phyloP scores from a whole-genome alignment of 92 coral and sea anemone species.

The Phymanthus crucifer region DNA sequence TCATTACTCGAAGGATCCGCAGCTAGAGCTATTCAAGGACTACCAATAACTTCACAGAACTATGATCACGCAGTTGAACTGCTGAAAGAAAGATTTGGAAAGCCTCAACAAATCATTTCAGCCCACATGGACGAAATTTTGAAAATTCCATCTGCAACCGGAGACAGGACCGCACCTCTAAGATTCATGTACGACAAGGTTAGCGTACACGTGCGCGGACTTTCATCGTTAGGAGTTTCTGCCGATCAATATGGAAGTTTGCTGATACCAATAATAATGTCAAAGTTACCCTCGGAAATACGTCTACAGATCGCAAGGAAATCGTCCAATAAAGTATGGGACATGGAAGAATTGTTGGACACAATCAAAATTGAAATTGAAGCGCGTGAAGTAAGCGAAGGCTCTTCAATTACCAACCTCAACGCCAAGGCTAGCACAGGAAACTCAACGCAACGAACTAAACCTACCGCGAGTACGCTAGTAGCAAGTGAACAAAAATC shows the following conservation, averaged over 20 bases:
- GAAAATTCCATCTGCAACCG: slow-evolving; percentile 28
- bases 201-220: slow-evolving; percentile 49
- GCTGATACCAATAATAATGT: slow-evolving; percentile 38
- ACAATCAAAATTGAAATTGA: slow-evolving; percentile 43
- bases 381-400: slow-evolving; percentile 55
- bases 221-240: slow-evolving; percentile 35
- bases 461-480: slow-evolving; percentile 46
- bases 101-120: slow-evolving; percentile 42
- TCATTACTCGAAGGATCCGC: slow-evolving; percentile 47
- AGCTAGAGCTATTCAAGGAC: slow-evolving; percentile 39
- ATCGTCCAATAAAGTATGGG: slow-evolving; percentile 38
- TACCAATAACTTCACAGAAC: slow-evolving; percentile 16
- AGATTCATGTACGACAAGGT: slow-evolving; percentile 38
- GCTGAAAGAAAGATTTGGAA: slow-evolving; percentile 46
- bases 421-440: not conserved
- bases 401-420: not conserved
- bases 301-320: slow-evolving; percentile 45
- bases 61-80: slow-evolving; percentile 39
- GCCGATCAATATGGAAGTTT: slow-evolving; percentile 52
- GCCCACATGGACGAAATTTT: slow-evolving; percentile 60
- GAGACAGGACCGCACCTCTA: slow-evolving; percentile 26
- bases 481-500: slow-evolving; percentile 10
- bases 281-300: slow-evolving; percentile 48
- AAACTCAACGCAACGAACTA: slow-evolving; percentile 4
- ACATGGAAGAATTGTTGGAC: slow-evolving; percentile 40